These are phyloP conservation scores for Drosophila macrospina DNA, from an alignment of 2,888 invertebrate genomes.

Conservation along the genomic window DNA sequence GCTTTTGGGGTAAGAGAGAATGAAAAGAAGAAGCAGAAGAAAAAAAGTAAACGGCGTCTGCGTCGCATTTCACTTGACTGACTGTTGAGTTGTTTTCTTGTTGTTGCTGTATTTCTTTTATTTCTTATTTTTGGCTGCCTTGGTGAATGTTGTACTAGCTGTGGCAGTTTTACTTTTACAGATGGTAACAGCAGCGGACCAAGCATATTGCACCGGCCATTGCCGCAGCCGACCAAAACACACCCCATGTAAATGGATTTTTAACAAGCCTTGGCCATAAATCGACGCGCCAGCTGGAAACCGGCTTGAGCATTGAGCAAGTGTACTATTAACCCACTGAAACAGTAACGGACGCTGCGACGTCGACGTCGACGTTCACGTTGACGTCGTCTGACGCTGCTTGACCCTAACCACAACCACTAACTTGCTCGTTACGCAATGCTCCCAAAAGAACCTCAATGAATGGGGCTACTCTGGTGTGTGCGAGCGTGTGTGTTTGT, in stretches of 20 bases:
- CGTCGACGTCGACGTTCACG: conserved; percentile 12
- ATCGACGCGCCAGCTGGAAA: conserved; percentile 56
- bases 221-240: conserved; percentile 24
- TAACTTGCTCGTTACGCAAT: conserved; percentile 58
- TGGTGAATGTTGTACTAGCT: conserved; percentile 66
- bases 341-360: conserved; percentile 75
- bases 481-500: conserved; percentile 8
- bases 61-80: conserved; percentile 67
- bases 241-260: conserved; percentile 74
- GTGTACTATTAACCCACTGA: conserved; percentile 86
- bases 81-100: conserved; percentile 38
- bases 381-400: conserved; percentile 9
- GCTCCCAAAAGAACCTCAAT: conserved; percentile 63
- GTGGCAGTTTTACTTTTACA: conserved; percentile 78
- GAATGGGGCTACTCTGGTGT: conserved; percentile 41
- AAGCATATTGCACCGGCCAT: conserved; percentile 60
- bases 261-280: conserved; percentile 75
- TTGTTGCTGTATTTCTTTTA: conserved; percentile 22
- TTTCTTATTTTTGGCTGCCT: conserved; percentile 52
- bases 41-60: conserved; percentile 75
- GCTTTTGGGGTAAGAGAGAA: conserved; percentile 27
- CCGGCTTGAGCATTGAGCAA: conserved; percentile 75
- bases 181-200: conserved; percentile 39
- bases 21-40: conserved; percentile 38
- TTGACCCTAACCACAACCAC: conserved; percentile 58